phyloP scores from a whole-genome alignment of 2,888 invertebrate genomes.

The Plagodis dolabraria region DNA sequence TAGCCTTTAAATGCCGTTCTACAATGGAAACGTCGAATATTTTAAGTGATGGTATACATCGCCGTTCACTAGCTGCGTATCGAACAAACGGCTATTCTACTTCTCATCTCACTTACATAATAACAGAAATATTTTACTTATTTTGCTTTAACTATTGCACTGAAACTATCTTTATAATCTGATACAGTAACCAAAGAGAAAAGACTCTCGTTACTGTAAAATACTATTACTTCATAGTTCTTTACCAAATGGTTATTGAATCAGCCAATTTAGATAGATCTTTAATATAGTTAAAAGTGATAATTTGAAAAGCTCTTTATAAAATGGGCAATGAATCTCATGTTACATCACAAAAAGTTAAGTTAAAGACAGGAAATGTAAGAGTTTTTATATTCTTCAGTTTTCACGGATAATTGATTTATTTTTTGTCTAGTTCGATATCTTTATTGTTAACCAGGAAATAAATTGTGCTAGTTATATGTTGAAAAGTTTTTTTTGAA shows the following conservation, averaged over 20 bases:
- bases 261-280: conserved; percentile 4
- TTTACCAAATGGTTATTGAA: conserved; percentile 10
- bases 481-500: conserved; percentile 11
- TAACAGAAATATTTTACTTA: conserved; percentile 59
- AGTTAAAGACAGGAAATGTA: conserved; percentile 28
- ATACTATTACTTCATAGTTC: conserved; percentile 5
- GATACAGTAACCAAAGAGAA: conserved; percentile 10
- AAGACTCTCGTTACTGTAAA: conserved; percentile 4
- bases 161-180: conserved; percentile 10
- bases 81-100: conserved; percentile 53
- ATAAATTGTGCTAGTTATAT: conserved; percentile 5
- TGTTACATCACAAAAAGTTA: conserved; percentile 27
- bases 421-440: conserved; percentile 20
- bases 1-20: conserved; percentile 5
- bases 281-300: neutral
- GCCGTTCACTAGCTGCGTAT: conserved; percentile 65
- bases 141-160: conserved; percentile 43
- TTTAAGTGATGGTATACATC: conserved; percentile 57
- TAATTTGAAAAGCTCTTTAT: conserved; percentile 7
- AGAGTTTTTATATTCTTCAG: conserved; percentile 24
- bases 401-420: conserved; percentile 38
- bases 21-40: conserved; percentile 51
- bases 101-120: conserved; percentile 62
- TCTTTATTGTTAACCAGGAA: conserved; percentile 32
- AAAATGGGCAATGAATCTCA: conserved; percentile 8